Evolutionary conservation across 2,888 invertebrate species (phyloP), one percentile per base, ranked within the genome.

Genomic region (Petrolisthes manimaculis): DNA sequence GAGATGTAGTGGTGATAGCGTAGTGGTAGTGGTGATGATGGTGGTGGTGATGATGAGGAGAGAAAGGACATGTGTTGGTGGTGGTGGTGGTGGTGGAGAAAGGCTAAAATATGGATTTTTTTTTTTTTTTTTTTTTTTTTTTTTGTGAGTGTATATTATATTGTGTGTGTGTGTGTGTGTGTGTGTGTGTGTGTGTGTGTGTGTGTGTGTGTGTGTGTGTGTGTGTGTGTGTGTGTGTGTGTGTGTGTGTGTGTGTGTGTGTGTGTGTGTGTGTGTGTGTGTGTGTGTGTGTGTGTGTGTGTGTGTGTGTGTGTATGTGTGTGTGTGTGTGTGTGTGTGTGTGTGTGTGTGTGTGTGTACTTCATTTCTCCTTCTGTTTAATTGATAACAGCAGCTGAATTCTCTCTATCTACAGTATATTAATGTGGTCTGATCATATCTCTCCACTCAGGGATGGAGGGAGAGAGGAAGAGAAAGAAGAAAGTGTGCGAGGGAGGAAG

Each of bases 181-280:
- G 5, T 37, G 5, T 24, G 37, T 5, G 37, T 8, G 51, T 6
- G 5, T 78, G 4, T 9, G n/a, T 6, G 21, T 6, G 51, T 37
- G 21, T 78, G 5, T 78, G 51, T 37, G 51, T 21, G 18, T 21
- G 37, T 24, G 51, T 78, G 51, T 80, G n/a, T 54, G n/a, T 82
- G 53, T 67, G 53, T 67, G 53, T 82, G 53, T 83, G 53, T 83
- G 55, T 83, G 55, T 83, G 55, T 83, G 55, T 83, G 21, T 83
- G 55, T 83, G 55, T 83, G 55, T 54, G 55, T 83, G 56, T 83
- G 56, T 71, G 56, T 51, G 55, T 71, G 55, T 83, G 53, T 37
- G 21, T 51, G 55, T 83, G 56, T 82, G n/a, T 67, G 54, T 82
- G 9, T 82, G 3, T 83, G 53, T 67, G 37, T 12, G 14, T 5